phyloP scores from a whole-genome alignment of 92 coral and sea anemone genomes.

The Actinernus sp. region DNA sequence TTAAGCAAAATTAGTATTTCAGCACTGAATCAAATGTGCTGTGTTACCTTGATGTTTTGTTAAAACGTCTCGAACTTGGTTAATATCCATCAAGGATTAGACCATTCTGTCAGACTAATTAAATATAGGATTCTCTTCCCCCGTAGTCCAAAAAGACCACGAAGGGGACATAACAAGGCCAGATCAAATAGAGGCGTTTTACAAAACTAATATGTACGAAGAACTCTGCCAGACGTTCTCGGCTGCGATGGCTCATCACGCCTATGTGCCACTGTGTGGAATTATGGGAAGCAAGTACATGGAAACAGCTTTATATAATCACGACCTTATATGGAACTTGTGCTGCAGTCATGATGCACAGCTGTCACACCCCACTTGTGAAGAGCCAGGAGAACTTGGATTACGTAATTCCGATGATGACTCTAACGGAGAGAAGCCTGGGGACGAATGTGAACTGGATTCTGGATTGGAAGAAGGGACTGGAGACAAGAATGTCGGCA shows the following conservation, averaged over 20 bases:
- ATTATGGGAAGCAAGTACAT: conserved; percentile 96
- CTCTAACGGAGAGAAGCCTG: conserved; percentile 20
- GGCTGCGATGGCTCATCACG: conserved; percentile 93
- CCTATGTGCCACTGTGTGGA: conserved; percentile 86
- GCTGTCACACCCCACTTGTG: conserved; percentile 66
- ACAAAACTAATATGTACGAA: conserved; percentile 67
- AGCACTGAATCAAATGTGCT: too few species aligned
- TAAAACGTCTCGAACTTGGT: too few species aligned
- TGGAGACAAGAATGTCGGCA: conserved; percentile 8
- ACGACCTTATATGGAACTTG: conserved; percentile 95
- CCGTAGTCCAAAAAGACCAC: not conserved
- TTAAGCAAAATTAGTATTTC: too few species aligned
- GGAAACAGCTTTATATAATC: conserved; percentile 79
- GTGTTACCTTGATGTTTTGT: too few species aligned
- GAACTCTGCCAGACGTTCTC: conserved; percentile 92
- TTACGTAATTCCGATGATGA: conserved; percentile 42
- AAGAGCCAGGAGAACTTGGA: conserved; percentile 16
- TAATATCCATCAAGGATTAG: too few species aligned
- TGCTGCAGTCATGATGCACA: conserved; percentile 94
- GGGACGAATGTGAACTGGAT: conserved; percentile 36
- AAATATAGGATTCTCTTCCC: too few species aligned
- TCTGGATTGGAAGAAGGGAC: not conserved
- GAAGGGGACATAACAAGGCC: conserved; percentile 32
- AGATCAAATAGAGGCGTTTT: conserved; percentile 61
- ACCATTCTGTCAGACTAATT: too few species aligned